Evolutionary conservation across 2,888 invertebrate species (phyloP).

Genomic region (Alviniconcha strummeri): DNA sequence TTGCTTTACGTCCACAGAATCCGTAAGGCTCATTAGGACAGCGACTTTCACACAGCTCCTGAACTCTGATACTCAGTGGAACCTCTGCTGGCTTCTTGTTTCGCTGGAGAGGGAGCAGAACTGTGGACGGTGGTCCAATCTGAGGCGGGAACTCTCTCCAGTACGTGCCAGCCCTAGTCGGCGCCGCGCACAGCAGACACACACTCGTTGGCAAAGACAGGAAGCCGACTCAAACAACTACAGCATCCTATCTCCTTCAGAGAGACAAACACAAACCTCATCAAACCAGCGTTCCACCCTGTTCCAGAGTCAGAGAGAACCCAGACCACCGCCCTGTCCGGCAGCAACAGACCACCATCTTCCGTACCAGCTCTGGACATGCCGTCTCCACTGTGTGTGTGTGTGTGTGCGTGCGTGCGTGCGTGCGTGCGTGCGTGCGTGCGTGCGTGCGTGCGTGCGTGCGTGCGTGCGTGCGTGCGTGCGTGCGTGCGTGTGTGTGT

Average conservation of each 20-base stretch:
- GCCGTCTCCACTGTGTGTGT: not conserved
- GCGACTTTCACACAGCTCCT: too few relatives aligned
- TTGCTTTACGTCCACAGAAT: too few relatives aligned
- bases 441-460: constrained; percentile 2
- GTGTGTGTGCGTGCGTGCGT: not conserved
- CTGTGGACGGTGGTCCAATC: too few relatives aligned
- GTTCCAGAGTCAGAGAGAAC: not conserved
- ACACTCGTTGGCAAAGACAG: not conserved
- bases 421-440: not conserved
- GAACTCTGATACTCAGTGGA: too few relatives aligned
- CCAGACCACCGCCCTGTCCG: too few relatives aligned
- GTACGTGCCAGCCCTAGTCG: too few relatives aligned
- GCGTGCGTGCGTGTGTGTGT: not conserved
- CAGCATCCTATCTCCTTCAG: not conserved
- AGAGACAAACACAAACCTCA: not conserved
- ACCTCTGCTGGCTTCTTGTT: too few relatives aligned
- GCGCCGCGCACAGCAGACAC: too few relatives aligned
- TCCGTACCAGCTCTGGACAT: not conserved
- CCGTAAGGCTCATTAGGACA: too few relatives aligned
- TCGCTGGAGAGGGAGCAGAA: too few relatives aligned
- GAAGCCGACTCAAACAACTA: not conserved
- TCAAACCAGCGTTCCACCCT: not conserved
- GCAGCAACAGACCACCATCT: too few relatives aligned
- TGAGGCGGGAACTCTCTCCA: too few relatives aligned
- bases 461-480: not conserved